Evolutionary conservation across 1,140 invertebrate genomes (phyloP), one percentile per base, ranked within the genome.

Genomic region (Bicyclus anynana): DNA sequence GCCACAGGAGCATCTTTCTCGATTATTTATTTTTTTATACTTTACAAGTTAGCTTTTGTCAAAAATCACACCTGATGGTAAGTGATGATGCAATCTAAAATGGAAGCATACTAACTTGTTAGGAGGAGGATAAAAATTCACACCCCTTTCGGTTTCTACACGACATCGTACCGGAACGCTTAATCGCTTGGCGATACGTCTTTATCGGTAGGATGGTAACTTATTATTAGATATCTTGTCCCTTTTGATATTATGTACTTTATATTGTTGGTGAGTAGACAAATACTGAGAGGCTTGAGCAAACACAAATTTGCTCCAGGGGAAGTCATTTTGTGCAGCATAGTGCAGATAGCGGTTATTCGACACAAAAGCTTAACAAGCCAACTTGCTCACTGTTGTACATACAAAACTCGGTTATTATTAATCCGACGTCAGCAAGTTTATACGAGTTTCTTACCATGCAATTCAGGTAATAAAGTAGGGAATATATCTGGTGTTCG

Each of bases 361-460:
- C 14, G 37, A 14, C 37, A 17, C 37, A 40, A 40, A 40, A 40
- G 37, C 37, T 40, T 40, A 40, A 40, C 37, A 40, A 40, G 37
- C 37, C 37, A 40, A 40, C 37, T 40, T 40, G 37, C 37, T 40
- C 37, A 16, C 37, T 40, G 16, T 40, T 40, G 37, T 14, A 14
- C 16, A 40, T 40, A 40, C 37, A 40, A 40, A 40, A 14, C 37
- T 40, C 37, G 37, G 5, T 40, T 40, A 14, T 40, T 40, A 40
- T 40, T 40, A 40, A 40, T 40, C 37, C 17, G 14, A 17, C 37
- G 37, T 14, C 37, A 40, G 37, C 37, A 17, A 40, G 37, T 40
- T 40, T 40, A 17, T 40, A 14, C 5, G 37, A 5, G 37, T 12
- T n/a, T 17, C 37, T 40, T 40, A 40, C 14, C 37, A 10, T 40